Base-by-base conservation (phyloP, 2,797 vertebrate species). In the Sebastes ruberrimus region DNA sequence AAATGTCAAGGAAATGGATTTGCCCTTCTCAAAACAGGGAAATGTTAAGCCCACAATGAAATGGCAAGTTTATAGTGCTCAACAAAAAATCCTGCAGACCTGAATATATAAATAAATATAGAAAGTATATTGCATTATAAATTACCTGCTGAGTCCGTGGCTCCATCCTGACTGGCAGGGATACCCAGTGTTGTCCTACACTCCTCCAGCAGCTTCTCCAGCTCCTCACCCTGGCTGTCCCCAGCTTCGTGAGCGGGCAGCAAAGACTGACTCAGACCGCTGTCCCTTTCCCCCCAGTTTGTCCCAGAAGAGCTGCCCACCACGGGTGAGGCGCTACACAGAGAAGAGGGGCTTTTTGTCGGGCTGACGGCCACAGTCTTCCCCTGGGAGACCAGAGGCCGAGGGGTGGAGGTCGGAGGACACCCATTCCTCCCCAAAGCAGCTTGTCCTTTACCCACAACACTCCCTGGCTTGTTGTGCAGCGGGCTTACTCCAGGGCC, bases 161-260 rank as follows among this genome's bases (percentile, higher is more conserved):
- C 63, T 33, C 27, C 88, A 2, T 93, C 91, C 42, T 91, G 74
- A 62, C 61, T 76, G 53, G 60, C 60, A 55, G 71, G 3, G 46
- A 92, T 53, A 8, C 92, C 94, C 80, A 96, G 78, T 14, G 91
- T 78, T 22, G 78, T 77, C 83, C 80, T 81, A 78, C 93, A 95
- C 78, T 96, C 93, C 61, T 93, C 91, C 83, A 95, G 76, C 60
- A 96, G 89, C 32, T 82, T 90, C 68, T 87, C 69, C 38, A 94
- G 63, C n/a, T 94, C 89, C 67, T 88, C 82, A 8, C 69, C 70
- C 49, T 86, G 81, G 28, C n/a, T 32, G 16, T 76, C 86, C 38
- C 32, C 81, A 14, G 61, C 3, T 70, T 85, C 80, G 1, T 72
- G 82, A 53, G 42, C 7, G 0, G 42, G 65, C 5, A 69, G 76